Base-by-base conservation (phyloP, 2,113 vertebrate species). In the Bolborhynchus lineola region DNA sequence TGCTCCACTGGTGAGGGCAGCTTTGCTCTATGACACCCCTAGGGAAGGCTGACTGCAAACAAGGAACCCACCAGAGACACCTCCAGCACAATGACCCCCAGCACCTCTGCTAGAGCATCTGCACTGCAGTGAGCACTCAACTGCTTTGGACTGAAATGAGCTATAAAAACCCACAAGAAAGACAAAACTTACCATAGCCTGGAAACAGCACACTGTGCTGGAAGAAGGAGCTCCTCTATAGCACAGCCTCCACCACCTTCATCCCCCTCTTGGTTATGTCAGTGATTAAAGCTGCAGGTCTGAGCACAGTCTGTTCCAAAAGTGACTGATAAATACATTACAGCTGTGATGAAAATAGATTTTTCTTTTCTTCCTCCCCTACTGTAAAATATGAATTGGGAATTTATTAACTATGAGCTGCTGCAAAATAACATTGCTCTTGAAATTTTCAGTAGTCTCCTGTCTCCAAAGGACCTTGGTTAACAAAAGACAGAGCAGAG, bases 361-460 rank as follows among this genome's bases (percentile, higher is more conserved):
- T 91, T 92, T 95, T 93, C 76, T 88, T 92, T 86, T 95, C 86
- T 91, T 75, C 62, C 82, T 87, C 88, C 60, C 50, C 74, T 71
- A 33, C 69, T 84, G 39, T 89, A 84, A 91, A 93, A 91, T 91
- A 95, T 25, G 70, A 89, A 92, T 95, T 75, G 74, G 44, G 81
- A 95, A 84, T 78, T 94, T 85, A 91, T 95, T 89, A 96, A 74
- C 81, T 89, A 60, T 65, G 84, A 95, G 44, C 84, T 89, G 62
- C 91, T 86, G 78, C 62, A 94, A 96, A 94, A 82, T 94, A 91
- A 69, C 0, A 0, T n/a, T 82, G 67, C 49, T 91, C 87, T 82
- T 95, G 87, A 97, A 95, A 96, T 89, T 93, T 72, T 94, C 81
- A 94, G 50, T 53, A 59, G 35, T 24, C 76, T 85, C 57, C 65